These are phyloP conservation scores for Isotomurus palustris DNA, from an alignment of 2,888 invertebrate genomes.

Conservation along the genomic window DNA sequence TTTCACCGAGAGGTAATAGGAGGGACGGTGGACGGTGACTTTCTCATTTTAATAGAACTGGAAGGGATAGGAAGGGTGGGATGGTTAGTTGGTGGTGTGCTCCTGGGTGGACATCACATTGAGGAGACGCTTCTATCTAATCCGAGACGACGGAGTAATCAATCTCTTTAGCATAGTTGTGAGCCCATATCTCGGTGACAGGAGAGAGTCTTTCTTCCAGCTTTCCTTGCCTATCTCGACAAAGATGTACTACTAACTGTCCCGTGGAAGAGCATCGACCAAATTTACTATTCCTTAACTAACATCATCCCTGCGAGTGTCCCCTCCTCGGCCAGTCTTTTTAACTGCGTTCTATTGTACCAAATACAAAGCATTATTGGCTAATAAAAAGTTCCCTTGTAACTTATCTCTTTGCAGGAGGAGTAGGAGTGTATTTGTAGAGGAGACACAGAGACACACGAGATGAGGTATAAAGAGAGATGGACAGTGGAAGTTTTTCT, in stretches of 20 bases:
- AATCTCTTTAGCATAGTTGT: slow-evolving; percentile 35
- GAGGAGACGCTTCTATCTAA: slow-evolving; percentile 21
- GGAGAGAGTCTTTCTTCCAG: too few species aligned
- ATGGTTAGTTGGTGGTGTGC: not conserved
- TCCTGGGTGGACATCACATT: too few species aligned
- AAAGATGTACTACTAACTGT: not conserved
- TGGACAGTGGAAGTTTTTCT: too few species aligned
- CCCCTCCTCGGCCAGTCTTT: not conserved
- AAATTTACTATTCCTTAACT: slow-evolving; percentile 4
- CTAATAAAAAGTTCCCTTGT: too few species aligned
- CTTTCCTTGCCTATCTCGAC: slow-evolving; percentile 7
- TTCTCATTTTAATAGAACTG: too few species aligned
- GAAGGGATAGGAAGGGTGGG: not conserved
- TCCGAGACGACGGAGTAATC: slow-evolving; percentile 35
- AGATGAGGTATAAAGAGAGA: too few species aligned
- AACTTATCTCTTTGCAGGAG: too few species aligned
- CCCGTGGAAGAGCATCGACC: not conserved
- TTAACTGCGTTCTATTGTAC: slow-evolving; percentile 20
- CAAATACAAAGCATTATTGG: too few species aligned
- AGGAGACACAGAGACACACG: not conserved
- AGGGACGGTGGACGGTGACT: too few species aligned
- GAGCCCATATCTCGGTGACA: slow-evolving; percentile 6
- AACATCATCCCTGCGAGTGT: too few species aligned
- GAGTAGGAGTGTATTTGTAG: too few species aligned
- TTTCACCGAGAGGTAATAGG: too few species aligned